Evolutionary conservation across 2,888 invertebrate species (phyloP).

Genomic region (Callimorpha dominula): DNA sequence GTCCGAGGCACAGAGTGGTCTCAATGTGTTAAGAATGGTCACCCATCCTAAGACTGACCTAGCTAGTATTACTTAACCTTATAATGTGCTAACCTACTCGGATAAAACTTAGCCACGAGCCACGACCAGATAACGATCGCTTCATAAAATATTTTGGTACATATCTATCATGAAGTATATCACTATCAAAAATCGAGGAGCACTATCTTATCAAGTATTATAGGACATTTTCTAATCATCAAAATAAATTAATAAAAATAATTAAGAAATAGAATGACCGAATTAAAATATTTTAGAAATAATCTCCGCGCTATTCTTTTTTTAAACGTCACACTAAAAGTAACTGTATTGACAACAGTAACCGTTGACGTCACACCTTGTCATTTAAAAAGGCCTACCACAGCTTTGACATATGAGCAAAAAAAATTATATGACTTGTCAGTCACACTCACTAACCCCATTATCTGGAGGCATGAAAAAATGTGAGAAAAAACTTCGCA

Average conservation of each 20-base stretch:
- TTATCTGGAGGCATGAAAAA: background rate
- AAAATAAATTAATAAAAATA: background rate
- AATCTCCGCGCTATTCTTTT: background rate
- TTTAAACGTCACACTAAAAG: background rate
- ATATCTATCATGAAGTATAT: background rate
- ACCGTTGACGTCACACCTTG: background rate
- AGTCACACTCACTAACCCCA: background rate
- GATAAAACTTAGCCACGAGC: too few species aligned
- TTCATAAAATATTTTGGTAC: background rate
- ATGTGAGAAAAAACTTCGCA: background rate
- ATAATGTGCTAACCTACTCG: too few species aligned
- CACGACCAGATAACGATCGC: background rate
- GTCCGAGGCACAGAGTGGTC: too few species aligned
- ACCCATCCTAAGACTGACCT: too few species aligned
- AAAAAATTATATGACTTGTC: background rate
- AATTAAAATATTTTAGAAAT: background rate
- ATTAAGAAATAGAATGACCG: background rate
- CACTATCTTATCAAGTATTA: background rate
- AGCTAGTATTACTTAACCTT: too few species aligned
- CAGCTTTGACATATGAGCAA: background rate
- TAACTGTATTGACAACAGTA: background rate
- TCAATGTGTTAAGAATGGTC: too few species aligned
- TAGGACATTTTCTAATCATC: background rate
- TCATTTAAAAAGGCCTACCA: background rate
- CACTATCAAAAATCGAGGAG: background rate